phyloP scores from a whole-genome alignment of 2,888 invertebrate species.

The Sinohyriopsis cumingii region DNA sequence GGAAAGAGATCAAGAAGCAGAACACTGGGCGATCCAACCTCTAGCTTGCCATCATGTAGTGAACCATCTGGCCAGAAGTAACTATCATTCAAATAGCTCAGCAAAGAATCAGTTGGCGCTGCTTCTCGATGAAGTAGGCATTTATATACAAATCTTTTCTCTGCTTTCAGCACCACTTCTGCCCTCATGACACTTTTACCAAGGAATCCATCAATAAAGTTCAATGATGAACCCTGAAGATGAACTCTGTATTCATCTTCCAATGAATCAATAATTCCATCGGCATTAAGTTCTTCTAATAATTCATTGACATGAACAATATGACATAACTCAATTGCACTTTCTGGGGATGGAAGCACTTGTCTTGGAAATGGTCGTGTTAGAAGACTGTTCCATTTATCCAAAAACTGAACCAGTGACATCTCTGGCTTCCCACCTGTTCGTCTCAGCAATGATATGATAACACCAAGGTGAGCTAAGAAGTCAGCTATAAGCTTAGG shows the following conservation, averaged over 20 bases:
- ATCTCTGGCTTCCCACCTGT: slow-evolving; percentile 28
- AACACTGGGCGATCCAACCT: too few relatives aligned
- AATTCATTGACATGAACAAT: slow-evolving; percentile 31
- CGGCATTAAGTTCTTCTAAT: slow-evolving; percentile 39
- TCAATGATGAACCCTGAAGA: slow-evolving; percentile 15
- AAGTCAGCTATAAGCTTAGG: slow-evolving; percentile 23
- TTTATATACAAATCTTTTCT: slow-evolving; percentile 38
- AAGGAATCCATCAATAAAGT: slow-evolving; percentile 12
- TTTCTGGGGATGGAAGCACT: slow-evolving; percentile 34
- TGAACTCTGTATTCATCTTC: slow-evolving; percentile 20
- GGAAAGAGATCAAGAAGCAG: too few relatives aligned
- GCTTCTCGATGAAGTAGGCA: slow-evolving; percentile 29
- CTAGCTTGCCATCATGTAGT: too few relatives aligned
- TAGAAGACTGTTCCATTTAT: slow-evolving; percentile 21
- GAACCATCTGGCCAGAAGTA: slow-evolving; percentile 35
- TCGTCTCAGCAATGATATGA: slow-evolving; percentile 36
- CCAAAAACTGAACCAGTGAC: slow-evolving; percentile 31
- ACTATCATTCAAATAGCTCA: slow-evolving; percentile 24
- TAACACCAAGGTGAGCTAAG: slow-evolving; percentile 34
- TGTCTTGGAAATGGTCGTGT: slow-evolving; percentile 18
- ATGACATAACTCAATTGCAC: slow-evolving; percentile 34
- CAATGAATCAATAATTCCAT: slow-evolving; percentile 29
- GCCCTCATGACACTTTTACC: slow-evolving; percentile 5
- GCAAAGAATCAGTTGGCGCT: slow-evolving; percentile 14
- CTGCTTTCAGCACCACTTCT: slow-evolving; percentile 20